Evolutionary conservation across 2,888 invertebrate species (phyloP).

Genomic region (Caenorhabditis sp.): DNA sequence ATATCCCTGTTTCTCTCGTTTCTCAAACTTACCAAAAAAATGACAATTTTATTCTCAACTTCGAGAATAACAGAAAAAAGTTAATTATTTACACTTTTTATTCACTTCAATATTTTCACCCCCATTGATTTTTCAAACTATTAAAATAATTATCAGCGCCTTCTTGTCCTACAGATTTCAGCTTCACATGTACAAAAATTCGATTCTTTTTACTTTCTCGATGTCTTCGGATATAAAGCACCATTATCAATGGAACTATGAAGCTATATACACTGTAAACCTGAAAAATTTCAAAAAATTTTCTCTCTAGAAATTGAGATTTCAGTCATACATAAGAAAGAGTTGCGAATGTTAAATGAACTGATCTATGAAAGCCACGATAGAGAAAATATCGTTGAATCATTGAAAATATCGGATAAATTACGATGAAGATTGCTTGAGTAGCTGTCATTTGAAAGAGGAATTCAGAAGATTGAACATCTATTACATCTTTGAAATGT

Average conservation of each 20-base stretch:
- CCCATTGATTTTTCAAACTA: conserved; percentile 37
- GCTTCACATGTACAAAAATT: conserved; percentile 23
- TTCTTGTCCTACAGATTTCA: conserved; percentile 29
- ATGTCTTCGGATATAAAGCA: conserved; percentile 4
- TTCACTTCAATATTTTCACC: not conserved
- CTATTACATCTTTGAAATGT: conserved; percentile 34
- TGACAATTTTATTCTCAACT: too few species aligned
- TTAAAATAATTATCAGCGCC: conserved; percentile 39
- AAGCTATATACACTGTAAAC: conserved; percentile 32
- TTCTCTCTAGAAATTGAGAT: too few species aligned
- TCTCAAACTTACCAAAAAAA: too few species aligned
- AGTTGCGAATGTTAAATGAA: conserved; percentile 22
- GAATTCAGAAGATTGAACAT: conserved; percentile 37
- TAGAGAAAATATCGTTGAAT: too few species aligned
- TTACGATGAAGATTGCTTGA: conserved; percentile 20
- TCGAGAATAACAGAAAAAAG: too few species aligned
- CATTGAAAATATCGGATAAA: conserved; percentile 18
- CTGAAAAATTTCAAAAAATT: conserved; percentile 20
- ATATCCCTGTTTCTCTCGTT: too few species aligned
- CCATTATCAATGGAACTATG: conserved; percentile 25
- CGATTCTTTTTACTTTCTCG: conserved; percentile 3
- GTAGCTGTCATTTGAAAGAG: conserved; percentile 28
- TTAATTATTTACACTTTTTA: too few species aligned
- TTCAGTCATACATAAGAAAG: conserved; percentile 19
- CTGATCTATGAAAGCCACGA: conserved; percentile 11